Conservation (phyloP, 2,113 vertebrate genomes). For the Anarrhichthys ocellatus region DNA sequence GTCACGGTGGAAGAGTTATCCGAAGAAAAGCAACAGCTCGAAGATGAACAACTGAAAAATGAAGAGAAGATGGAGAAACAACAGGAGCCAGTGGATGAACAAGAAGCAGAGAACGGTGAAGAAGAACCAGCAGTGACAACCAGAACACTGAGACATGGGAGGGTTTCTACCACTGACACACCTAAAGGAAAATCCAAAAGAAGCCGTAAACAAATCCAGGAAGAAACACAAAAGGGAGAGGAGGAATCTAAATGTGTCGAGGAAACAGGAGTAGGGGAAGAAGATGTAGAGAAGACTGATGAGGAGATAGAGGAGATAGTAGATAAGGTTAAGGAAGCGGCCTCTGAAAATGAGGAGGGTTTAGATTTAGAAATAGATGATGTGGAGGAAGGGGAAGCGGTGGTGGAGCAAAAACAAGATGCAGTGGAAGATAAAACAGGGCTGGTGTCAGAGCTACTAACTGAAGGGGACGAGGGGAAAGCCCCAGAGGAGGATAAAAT, state of each 20-base stretch:
- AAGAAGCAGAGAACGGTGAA: conserved; percentile 3
- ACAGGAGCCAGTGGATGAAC: not conserved
- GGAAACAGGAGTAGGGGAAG: not conserved
- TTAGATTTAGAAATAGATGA: too few species aligned
- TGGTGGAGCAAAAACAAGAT: not conserved
- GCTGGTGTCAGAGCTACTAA: not conserved
- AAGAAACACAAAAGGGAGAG: not conserved
- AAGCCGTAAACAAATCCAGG: conserved; percentile 10
- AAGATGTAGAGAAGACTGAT: not conserved
- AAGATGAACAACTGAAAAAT: not conserved
- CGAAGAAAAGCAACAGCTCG: not conserved
- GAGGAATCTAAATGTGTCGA: not conserved
- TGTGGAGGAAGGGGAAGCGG: not conserved
- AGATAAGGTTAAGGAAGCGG: not conserved
- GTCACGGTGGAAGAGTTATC: not conserved
- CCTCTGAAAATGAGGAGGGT: not conserved
- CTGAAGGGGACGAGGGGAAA: not conserved
- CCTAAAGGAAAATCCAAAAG: conserved; percentile 16
- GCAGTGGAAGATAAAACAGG: not conserved
- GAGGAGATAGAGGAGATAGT: not conserved
- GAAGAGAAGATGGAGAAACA: not conserved
- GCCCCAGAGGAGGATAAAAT: not conserved
- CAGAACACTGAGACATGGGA: conserved; percentile 22
- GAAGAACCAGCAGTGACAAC: conserved; percentile 7
- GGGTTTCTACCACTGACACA: not conserved